These are phyloP conservation scores for Spodoptera litura DNA, from an alignment of 1,140 invertebrate genomes.

Conservation along the genomic window DNA sequence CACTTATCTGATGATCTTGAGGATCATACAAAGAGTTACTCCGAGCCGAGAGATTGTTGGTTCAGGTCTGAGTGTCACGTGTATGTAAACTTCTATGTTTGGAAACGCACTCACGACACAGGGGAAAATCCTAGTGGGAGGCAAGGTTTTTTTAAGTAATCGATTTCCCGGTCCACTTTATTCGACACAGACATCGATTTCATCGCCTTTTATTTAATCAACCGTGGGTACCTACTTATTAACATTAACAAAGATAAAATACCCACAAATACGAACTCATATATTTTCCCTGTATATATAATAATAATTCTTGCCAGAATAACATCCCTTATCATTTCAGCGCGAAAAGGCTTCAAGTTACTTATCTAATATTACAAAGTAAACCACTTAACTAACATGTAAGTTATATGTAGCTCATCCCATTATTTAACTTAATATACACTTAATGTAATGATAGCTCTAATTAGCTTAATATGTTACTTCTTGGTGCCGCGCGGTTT, in stretches of 20 bases:
- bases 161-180: too few species aligned
- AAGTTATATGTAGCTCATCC: constrained; percentile 17
- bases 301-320: background rate
- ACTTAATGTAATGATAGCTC: background rate
- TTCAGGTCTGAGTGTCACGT: too few species aligned
- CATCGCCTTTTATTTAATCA: too few species aligned
- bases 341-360: background rate
- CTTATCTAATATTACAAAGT: constrained; percentile 26
- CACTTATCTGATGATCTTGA: too few species aligned
- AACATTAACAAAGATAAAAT: background rate
- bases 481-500: too few species aligned
- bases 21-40: too few species aligned
- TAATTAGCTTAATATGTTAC: background rate
- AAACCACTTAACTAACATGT: constrained; percentile 11
- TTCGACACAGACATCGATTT: too few species aligned
- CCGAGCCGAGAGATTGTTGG: too few species aligned
- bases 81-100: too few species aligned
- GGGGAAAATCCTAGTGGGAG: too few species aligned
- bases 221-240: background rate
- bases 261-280: background rate
- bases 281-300: background rate
- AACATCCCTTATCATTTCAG: background rate
- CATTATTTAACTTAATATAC: constrained; percentile 30
- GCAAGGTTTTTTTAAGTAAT: too few species aligned
- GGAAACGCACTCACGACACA: too few species aligned